Conservation (phyloP, 2,888 invertebrate species). For the Apotomis betuletana region DNA sequence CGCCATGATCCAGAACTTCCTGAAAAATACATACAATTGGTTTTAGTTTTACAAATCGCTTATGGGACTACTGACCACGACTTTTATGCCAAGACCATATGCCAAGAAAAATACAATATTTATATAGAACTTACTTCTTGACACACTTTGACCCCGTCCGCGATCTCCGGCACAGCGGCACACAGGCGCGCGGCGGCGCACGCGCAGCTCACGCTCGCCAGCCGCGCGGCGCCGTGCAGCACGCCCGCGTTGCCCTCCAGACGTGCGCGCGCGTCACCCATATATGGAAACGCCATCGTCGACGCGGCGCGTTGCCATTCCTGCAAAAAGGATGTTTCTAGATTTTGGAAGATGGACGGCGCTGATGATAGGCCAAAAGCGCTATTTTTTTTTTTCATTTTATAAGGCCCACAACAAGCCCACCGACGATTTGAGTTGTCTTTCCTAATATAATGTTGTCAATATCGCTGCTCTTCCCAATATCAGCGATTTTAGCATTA, state of each 20-base stretch:
- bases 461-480: too few species aligned
- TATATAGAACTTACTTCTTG: constrained; percentile 63
- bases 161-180: constrained; percentile 66
- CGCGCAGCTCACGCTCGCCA: constrained; percentile 77
- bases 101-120: background rate
- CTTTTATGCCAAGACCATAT: too few species aligned
- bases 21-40: constrained; percentile 50
- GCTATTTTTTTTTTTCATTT: background rate
- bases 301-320: constrained; percentile 76
- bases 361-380: background rate
- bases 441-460: too few species aligned
- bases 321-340: constrained; percentile 48
- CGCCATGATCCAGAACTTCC: constrained; percentile 80
- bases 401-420: too few species aligned
- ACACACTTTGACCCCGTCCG: constrained; percentile 66
- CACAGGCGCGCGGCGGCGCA: constrained; percentile 76
- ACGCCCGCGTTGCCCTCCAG: constrained; percentile 71
- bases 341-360: background rate
- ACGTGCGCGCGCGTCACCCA: constrained; percentile 46
- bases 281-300: constrained; percentile 56
- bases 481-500: constrained; percentile 1
- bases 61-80: too few species aligned
- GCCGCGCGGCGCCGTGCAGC: constrained; percentile 71
- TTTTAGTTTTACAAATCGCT: too few species aligned
- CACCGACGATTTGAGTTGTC: too few species aligned